A percentile compares a stretch with the other conserved stretches of the same genome.
phyloP scores from a whole-genome alignment of 2,113 vertebrate species.

The Macquaria australasica region DNA sequence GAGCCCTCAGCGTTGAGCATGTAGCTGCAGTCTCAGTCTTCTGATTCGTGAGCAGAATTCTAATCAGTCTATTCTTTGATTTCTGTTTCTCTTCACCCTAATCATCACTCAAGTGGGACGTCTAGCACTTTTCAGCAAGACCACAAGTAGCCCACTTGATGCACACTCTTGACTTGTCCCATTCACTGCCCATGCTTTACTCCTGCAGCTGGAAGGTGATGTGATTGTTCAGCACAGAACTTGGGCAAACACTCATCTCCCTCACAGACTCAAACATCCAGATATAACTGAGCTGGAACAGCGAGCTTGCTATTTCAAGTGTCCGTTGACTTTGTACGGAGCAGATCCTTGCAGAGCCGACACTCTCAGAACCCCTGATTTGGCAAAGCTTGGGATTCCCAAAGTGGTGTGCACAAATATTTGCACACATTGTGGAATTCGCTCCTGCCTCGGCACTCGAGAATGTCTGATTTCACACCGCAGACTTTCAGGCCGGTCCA shows the following conservation, averaged over 20 bases:
- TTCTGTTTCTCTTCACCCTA: conserved; percentile 24
- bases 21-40: neutral
- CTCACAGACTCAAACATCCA: conserved; percentile 45
- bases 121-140: conserved; percentile 38
- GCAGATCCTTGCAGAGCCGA: conserved; percentile 22
- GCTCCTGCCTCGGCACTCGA: conserved; percentile 43
- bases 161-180: conserved; percentile 66
- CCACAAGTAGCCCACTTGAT: conserved; percentile 52
- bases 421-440: conserved; percentile 74
- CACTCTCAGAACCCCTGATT: conserved; percentile 58
- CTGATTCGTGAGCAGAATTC: conserved; percentile 25
- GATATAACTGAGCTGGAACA: conserved; percentile 52
- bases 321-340: conserved; percentile 41
- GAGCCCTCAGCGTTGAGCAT: neutral
- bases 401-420: conserved; percentile 73
- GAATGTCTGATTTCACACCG: conserved; percentile 71
- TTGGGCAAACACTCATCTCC: conserved; percentile 46
- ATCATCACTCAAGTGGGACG: conserved; percentile 39
- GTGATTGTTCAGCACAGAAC: conserved; percentile 40
- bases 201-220: conserved; percentile 28
- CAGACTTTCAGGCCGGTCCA: conserved; percentile 50
- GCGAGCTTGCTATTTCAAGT: conserved; percentile 55
- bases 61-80: conserved; percentile 31
- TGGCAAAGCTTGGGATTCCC: conserved; percentile 62
- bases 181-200: conserved; percentile 29